Evolutionary conservation across 2,888 invertebrate genomes (phyloP).

Genomic region (Leptarthrus brevirostris): DNA sequence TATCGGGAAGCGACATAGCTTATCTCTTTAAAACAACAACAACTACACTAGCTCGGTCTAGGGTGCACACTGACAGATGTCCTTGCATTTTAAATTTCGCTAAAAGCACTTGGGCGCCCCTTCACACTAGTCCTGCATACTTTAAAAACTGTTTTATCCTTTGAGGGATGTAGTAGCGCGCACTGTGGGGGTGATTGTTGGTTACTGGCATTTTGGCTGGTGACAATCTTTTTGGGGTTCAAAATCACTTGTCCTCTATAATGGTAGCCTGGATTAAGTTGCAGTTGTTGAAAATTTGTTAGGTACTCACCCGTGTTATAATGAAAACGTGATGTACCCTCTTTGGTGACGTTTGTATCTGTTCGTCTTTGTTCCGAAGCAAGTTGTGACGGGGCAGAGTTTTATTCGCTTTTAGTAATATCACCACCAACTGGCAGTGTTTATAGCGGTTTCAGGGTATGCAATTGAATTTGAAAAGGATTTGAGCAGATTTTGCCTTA

Average conservation of each 20-base stretch:
- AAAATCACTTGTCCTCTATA: slow-evolving; percentile 35
- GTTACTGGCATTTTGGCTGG: slow-evolving; percentile 9
- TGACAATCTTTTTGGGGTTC: slow-evolving; percentile 38
- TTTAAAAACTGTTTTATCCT: background rate
- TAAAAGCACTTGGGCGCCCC: slow-evolving; percentile 29
- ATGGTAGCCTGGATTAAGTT: slow-evolving; percentile 49
- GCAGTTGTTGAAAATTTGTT: slow-evolving; percentile 49
- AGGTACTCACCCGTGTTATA: slow-evolving; percentile 42
- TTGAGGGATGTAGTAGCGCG: background rate
- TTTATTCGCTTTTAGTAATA: slow-evolving; percentile 31
- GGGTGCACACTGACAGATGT: slow-evolving; percentile 48
- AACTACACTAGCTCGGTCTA: background rate
- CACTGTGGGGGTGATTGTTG: slow-evolving; percentile 1
- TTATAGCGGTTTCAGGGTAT: slow-evolving; percentile 27
- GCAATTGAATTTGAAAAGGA: slow-evolving; percentile 46
- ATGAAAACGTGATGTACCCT: slow-evolving; percentile 30
- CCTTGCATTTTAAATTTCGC: slow-evolving; percentile 50
- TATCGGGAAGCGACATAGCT: background rate
- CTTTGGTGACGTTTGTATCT: background rate
- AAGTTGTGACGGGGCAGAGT: background rate
- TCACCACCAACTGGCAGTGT: slow-evolving; percentile 33
- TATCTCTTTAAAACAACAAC: background rate
- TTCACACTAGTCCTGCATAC: background rate
- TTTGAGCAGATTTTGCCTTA: slow-evolving; percentile 32
- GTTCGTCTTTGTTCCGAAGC: background rate